A percentile compares a stretch with the other conserved stretches of the same genome.
Conservation (phyloP, 2,113 vertebrate genomes). For the Callopanchax toddi region DNA sequence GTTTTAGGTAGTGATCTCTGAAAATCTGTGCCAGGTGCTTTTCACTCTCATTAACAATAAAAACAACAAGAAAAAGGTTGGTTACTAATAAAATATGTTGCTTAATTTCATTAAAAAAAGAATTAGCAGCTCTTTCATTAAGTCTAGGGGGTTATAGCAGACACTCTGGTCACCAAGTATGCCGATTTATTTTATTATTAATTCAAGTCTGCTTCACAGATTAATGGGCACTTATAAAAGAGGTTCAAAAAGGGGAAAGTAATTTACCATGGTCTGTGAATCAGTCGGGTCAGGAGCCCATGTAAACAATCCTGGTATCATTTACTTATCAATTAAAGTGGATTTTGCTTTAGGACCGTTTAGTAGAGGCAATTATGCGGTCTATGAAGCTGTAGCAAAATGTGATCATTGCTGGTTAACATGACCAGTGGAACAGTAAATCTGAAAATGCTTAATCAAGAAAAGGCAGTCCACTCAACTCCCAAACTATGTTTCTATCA, state of each 20-base stretch:
- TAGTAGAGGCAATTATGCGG: neutral
- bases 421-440: neutral
- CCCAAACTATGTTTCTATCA: too few relatives aligned
- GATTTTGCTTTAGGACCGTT: constrained; percentile 1
- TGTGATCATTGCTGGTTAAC: neutral
- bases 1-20: too few relatives aligned
- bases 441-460: neutral
- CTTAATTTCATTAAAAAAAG: too few relatives aligned
- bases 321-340: constrained; percentile 52
- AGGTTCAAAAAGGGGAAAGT: too few relatives aligned
- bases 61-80: too few relatives aligned
- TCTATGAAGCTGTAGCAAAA: neutral
- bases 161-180: neutral
- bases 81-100: constrained; percentile 44
- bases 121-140: too few relatives aligned
- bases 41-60: neutral
- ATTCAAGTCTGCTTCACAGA: constrained; percentile 30
- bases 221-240: constrained; percentile 16
- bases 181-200: constrained; percentile 21
- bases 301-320: constrained; percentile 31
- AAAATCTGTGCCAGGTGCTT: too few relatives aligned
- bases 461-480: too few relatives aligned
- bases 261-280: neutral
- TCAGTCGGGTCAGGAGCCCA: constrained; percentile 33
- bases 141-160: too few relatives aligned